A percentile compares a stretch with the other conserved stretches of the same genome.
Evolutionary conservation across 2,888 invertebrate genomes (phyloP).

Genomic region (Nomada ruficornis): DNA sequence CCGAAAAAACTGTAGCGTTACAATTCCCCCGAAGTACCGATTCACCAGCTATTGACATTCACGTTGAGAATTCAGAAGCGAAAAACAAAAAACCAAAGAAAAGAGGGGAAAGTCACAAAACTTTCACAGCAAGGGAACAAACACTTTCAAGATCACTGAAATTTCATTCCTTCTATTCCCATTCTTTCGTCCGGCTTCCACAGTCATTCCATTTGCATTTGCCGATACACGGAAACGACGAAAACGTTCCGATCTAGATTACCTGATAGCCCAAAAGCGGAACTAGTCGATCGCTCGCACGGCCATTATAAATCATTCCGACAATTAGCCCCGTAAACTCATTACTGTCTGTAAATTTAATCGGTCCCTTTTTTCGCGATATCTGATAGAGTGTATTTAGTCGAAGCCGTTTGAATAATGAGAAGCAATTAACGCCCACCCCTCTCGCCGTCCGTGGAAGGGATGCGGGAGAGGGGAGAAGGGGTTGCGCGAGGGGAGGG

Average conservation of each 20-base stretch:
- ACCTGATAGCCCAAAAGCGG: slow-evolving; percentile 1
- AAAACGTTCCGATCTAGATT: not conserved
- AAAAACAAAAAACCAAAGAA: not conserved
- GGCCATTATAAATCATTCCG: slow-evolving; percentile 40
- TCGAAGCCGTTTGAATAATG: slow-evolving; percentile 54
- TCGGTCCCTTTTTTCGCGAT: slow-evolving; percentile 42
- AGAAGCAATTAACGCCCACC: slow-evolving; percentile 51
- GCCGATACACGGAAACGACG: not conserved
- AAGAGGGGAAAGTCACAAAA: not conserved
- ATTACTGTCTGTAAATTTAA: slow-evolving; percentile 49
- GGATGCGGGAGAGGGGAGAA: too few relatives aligned
- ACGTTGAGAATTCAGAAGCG: not conserved
- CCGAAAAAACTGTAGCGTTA: not conserved
- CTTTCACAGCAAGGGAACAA: not conserved
- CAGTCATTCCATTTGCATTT: not conserved
- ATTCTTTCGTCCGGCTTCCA: not conserved
- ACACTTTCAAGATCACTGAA: not conserved
- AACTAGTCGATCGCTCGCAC: not conserved
- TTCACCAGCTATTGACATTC: not conserved
- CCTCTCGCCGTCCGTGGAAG: not conserved
- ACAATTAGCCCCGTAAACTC: slow-evolving; percentile 50
- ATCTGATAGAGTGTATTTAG: slow-evolving; percentile 47
- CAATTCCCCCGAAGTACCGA: not conserved
- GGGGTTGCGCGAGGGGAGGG: not conserved
- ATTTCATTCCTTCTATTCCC: not conserved